A percentile compares a stretch with the other conserved stretches of the same genome.
These are phyloP conservation scores for Spatulosminthurus flaviceps DNA, from an alignment of 2,888 invertebrate species.

Conservation along the genomic window DNA sequence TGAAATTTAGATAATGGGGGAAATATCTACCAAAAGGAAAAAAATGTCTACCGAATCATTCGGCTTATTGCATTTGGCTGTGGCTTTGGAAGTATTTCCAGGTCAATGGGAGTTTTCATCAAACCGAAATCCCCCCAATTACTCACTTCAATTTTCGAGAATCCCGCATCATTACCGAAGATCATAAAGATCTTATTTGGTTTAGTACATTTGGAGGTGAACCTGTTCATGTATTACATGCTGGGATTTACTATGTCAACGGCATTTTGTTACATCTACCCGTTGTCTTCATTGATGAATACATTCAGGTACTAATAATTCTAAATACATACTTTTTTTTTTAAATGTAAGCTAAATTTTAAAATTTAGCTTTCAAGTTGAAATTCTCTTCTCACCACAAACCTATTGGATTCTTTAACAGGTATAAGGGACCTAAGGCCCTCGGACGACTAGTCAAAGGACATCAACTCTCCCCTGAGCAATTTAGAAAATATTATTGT, in stretches of 20 bases:
- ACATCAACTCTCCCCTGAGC: background rate
- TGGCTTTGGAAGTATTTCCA: conserved; percentile 14
- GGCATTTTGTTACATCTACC: conserved; percentile 5
- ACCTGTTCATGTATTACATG: conserved; percentile 21
- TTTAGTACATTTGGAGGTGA: conserved; percentile 7
- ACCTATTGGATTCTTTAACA: too few relatives aligned
- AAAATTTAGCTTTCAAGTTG: too few relatives aligned
- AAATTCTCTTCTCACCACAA: too few relatives aligned
- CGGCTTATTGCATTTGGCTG: background rate
- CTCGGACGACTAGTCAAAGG: background rate
- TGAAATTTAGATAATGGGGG: too few relatives aligned
- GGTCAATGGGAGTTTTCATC: background rate
- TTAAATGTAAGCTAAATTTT: too few relatives aligned
- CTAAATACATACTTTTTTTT: background rate
- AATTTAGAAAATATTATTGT: background rate
- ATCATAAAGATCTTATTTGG: background rate
- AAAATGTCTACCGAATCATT: background rate
- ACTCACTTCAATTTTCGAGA: background rate
- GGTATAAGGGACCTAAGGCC: too few relatives aligned
- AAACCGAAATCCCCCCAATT: background rate
- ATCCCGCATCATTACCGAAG: background rate
- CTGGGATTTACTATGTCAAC: background rate
- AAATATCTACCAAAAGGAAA: background rate
- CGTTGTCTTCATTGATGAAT: background rate
- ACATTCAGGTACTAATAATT: background rate